Conservation (phyloP, 2,797 vertebrate genomes). For the Hippocampus kuda region DNA sequence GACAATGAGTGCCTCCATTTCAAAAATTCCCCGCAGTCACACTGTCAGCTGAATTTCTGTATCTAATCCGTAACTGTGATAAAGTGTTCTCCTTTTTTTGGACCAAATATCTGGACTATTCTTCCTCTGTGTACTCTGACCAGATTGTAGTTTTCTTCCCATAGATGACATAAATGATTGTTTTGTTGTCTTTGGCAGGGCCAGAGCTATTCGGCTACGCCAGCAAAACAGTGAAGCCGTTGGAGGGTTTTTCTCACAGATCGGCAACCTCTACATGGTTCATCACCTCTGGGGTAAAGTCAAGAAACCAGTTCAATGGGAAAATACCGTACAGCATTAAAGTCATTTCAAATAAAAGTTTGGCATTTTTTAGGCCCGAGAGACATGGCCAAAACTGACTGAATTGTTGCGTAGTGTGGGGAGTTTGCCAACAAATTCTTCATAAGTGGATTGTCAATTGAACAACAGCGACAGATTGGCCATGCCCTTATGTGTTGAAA, state of each 20-base stretch:
- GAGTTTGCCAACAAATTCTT: too few species aligned
- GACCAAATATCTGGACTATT: not conserved
- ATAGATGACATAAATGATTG: not conserved
- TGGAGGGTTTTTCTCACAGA: conserved; percentile 96
- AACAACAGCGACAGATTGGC: too few species aligned
- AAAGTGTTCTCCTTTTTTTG: not conserved
- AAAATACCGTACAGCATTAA: not conserved
- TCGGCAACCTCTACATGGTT: conserved; percentile 91
- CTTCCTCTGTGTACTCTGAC: not conserved
- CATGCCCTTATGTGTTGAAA: too few species aligned
- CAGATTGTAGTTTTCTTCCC: not conserved
- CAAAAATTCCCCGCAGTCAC: not conserved
- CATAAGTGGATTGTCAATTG: not conserved
- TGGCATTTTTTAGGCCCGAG: not conserved
- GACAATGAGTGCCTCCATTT: not conserved
- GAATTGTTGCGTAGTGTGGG: too few species aligned
- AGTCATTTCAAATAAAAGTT: too few species aligned
- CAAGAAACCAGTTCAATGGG: not conserved
- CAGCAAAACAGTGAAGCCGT: conserved; percentile 85
- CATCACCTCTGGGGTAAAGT: conserved; percentile 77
- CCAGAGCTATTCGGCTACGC: conserved; percentile 83
- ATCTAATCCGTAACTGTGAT: not conserved
- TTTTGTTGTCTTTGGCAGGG: conserved; percentile 64
- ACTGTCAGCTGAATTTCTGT: not conserved
- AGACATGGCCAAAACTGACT: too few species aligned